Percentiles rank a stretch among this genome's conserved stretches.
Evolutionary conservation across 2,113 vertebrate species (phyloP).

Genomic region (Triplophysa rosa): DNA sequence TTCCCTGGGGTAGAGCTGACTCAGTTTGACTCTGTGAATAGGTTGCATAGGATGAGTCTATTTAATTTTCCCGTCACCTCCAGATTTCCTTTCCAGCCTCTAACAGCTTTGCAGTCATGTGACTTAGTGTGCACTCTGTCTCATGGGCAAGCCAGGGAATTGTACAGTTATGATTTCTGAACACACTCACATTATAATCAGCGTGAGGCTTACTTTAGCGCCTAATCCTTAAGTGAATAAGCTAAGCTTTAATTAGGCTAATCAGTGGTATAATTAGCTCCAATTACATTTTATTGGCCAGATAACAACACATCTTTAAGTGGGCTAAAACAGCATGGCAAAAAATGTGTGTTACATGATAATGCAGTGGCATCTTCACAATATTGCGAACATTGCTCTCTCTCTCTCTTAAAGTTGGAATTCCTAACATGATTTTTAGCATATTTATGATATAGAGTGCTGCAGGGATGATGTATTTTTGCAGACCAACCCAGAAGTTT

Average conservation of each 20-base stretch:
- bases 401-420: too few species aligned
- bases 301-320: conserved; percentile 61
- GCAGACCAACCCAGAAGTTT: too few species aligned
- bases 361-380: conserved; percentile 49
- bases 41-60: conserved; percentile 30
- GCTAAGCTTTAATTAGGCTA: conserved; percentile 70
- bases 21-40: background rate
- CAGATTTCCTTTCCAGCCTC: conserved; percentile 4
- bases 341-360: conserved; percentile 60
- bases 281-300: conserved; percentile 62
- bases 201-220: conserved; percentile 61
- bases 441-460: too few species aligned
- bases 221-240: conserved; percentile 70
- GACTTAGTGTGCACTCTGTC: conserved; percentile 13
- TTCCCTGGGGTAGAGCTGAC: background rate
- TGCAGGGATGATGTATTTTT: too few species aligned
- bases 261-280: conserved; percentile 65
- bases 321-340: conserved; percentile 62
- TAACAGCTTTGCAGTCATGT: conserved; percentile 22
- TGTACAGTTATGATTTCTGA: conserved; percentile 37
- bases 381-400: background rate
- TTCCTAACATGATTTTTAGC: too few species aligned
- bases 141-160: conserved; percentile 29
- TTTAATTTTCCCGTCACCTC: conserved; percentile 17
- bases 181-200: conserved; percentile 62